Evolutionary conservation across 2,888 invertebrate species (phyloP), one percentile per base, ranked within the genome.

Genomic region (Agonopterix heracliana): DNA sequence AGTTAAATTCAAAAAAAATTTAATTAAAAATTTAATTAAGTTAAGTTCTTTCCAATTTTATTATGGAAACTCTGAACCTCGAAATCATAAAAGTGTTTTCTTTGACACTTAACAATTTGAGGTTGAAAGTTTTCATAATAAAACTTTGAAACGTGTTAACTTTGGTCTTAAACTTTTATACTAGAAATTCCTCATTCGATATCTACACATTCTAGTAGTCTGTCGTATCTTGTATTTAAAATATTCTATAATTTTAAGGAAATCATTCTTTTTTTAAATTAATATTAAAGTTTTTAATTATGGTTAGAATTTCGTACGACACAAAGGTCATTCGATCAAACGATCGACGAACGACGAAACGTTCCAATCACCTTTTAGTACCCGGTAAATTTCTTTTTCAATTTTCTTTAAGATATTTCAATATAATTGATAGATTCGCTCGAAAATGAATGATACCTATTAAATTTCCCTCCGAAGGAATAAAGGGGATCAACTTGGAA

Each of bases 401-500:
- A 26, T 45, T 46, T 26, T 26, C 26, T 26, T 26, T 26, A 26
- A 26, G 26, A 26, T 26, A 26, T 50, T 48, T 45, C 45, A 51
- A 50, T 58, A 50, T 40, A 49, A 46, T 49, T 49, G 55, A 50
- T 50, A 47, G 50, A 53, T 55, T 55, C 45, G 34, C 51, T 51
- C 46, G 34, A 45, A 49, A 55, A 45, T 48, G 51, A 60, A 55
- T 53, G 49, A 48, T 55, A 57, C 49, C 53, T 54, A 63, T 61
- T 59, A 54, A 60, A 54, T 58, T 55, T 57, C 45, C 52, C 44
- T 49, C 41, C 44, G 49, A 49, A 47, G 54, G 47, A 53, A 53
- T 57, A 54, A 60, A 60, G 56, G 60, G 60, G 65, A 67, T 70
- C 66, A 64, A 66, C 63, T 64, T 65, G 57, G 26, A 59, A 60